phyloP scores from a whole-genome alignment of 2,113 vertebrate species.

The Falco punctatus region DNA sequence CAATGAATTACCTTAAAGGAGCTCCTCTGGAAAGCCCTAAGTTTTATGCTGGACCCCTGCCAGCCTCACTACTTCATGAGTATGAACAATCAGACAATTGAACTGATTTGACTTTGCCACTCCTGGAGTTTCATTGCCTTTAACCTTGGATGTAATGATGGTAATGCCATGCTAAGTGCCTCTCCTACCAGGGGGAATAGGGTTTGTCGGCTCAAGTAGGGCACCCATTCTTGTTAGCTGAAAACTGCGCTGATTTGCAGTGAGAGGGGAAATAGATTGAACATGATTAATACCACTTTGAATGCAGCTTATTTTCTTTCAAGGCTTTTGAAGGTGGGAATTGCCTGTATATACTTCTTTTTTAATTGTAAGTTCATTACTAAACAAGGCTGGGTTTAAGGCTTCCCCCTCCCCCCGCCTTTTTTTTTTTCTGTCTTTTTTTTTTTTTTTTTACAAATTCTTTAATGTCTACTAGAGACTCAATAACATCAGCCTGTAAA shows the following conservation, averaged over 20 bases:
- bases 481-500: neutral
- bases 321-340: slow-evolving; percentile 50
- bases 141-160: slow-evolving; percentile 81
- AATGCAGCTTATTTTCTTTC: slow-evolving; percentile 68
- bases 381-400: neutral
- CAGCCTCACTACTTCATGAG: slow-evolving; percentile 75
- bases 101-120: slow-evolving; percentile 83
- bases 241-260: slow-evolving; percentile 78
- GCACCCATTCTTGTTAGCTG: slow-evolving; percentile 82
- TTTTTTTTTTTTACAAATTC: neutral
- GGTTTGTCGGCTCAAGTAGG: slow-evolving; percentile 75
- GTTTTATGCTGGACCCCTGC: slow-evolving; percentile 81
- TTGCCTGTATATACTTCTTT: slow-evolving; percentile 34
- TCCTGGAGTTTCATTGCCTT: slow-evolving; percentile 84
- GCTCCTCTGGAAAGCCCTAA: slow-evolving; percentile 74
- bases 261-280: slow-evolving; percentile 67
- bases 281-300: slow-evolving; percentile 68
- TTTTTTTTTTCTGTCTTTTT: neutral
- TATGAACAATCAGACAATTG: slow-evolving; percentile 84
- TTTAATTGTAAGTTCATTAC: slow-evolving; percentile 62
- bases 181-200: slow-evolving; percentile 70
- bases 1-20: slow-evolving; percentile 87
- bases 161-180: slow-evolving; percentile 77
- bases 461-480: neutral
- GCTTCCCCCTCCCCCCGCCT: no score